phyloP scores from a whole-genome alignment of 2,888 invertebrate genomes.

The Griposia aprilina region DNA sequence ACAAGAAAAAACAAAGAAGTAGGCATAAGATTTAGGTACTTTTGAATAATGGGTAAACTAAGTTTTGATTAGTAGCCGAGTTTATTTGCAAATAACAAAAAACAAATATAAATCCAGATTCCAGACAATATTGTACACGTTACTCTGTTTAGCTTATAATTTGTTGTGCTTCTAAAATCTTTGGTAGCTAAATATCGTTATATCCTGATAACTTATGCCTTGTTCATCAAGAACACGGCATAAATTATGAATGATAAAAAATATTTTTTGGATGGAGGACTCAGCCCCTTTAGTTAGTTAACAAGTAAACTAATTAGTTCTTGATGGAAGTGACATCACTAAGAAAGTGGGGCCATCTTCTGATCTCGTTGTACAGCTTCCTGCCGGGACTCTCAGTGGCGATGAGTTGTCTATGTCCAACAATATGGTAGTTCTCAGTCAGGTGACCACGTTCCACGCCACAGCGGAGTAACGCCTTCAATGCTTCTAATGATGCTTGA shows the following conservation, averaged over 20 bases:
- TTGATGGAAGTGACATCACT: constrained; percentile 76
- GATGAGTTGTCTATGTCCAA: constrained; percentile 91
- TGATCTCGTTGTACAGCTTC: constrained; percentile 84
- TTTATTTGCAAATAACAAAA: no score
- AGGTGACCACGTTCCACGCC: constrained; percentile 91
- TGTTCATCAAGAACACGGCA: no score
- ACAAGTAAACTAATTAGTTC: constrained; percentile 34
- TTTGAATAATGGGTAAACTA: neutral
- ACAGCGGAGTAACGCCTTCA: constrained; percentile 90
- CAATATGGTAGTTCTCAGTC: constrained; percentile 89
- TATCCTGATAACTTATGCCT: neutral
- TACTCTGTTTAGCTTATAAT: neutral
- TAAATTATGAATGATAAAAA: no score
- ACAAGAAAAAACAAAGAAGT: neutral
- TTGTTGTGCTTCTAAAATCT: neutral
- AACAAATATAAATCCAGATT: neutral
- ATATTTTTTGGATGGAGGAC: no score
- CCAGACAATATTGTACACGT: neutral
- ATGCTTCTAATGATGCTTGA: constrained; percentile 88
- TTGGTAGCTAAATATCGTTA: neutral
- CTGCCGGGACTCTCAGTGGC: constrained; percentile 86
- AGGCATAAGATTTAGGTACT: neutral
- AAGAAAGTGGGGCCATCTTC: constrained; percentile 86
- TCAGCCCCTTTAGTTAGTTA: no score
- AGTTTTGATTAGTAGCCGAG: neutral